Percentiles rank a stretch among this genome's conserved stretches.
Conservation (phyloP, 2,888 invertebrate species). For the Brachyopa scutellaris region DNA sequence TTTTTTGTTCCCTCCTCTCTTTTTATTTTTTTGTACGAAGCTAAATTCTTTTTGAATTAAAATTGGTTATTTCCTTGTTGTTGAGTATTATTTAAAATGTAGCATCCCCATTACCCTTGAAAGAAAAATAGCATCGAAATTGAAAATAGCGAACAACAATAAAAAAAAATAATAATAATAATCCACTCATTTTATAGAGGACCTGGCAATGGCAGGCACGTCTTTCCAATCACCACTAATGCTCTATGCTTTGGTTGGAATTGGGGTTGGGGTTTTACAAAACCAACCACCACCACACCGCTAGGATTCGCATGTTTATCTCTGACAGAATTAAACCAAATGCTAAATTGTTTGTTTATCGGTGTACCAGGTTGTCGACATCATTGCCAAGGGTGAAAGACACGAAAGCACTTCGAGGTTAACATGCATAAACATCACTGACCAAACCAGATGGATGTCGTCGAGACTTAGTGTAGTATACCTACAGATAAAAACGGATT, state of each 20-base stretch:
- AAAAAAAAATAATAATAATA: not conserved
- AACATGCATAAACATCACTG: conserved; percentile 1
- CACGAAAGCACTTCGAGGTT: not conserved
- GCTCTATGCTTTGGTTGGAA: not conserved
- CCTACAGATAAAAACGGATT: no score
- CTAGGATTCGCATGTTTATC: conserved; percentile 18
- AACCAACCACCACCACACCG: no score
- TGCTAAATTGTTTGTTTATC: conserved; percentile 36
- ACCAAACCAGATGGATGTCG: not conserved
- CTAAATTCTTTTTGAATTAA: conserved; percentile 21
- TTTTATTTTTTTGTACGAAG: not conserved
- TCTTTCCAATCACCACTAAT: conserved; percentile 24
- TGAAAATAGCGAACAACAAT: conserved; percentile 7
- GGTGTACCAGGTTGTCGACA: conserved; percentile 8
- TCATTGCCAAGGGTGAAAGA: not conserved
- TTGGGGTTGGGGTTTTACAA: not conserved
- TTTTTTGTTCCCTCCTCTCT: conserved; percentile 11
- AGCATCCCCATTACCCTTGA: no score
- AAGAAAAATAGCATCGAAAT: not conserved
- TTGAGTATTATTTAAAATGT: not conserved
- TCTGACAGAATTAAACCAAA: conserved; percentile 22
- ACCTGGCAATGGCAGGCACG: not conserved
- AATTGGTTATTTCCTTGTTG: conserved; percentile 22
- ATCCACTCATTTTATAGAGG: conserved; percentile 5
- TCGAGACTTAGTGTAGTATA: not conserved